Evolutionary conservation across 2,888 invertebrate species (phyloP).

Genomic region (Drosophila cyrtoloma): DNA sequence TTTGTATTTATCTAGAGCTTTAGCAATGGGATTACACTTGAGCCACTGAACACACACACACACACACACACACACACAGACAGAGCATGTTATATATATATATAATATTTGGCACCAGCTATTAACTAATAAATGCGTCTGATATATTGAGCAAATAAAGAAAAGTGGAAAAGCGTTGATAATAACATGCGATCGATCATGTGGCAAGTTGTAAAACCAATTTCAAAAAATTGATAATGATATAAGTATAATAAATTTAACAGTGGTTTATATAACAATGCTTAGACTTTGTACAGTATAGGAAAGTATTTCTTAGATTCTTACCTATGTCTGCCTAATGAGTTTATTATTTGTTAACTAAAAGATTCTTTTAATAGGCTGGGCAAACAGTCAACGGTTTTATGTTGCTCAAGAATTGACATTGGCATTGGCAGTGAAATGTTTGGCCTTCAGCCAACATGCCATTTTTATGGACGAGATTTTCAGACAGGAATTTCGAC

Average conservation of each 20-base stretch:
- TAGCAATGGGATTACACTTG: conserved; percentile 65
- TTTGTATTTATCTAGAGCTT: conserved; percentile 37
- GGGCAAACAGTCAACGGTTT: not conserved
- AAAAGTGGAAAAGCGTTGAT: conserved; percentile 16
- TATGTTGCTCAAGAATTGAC: not conserved
- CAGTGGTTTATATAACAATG: not conserved
- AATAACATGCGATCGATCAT: not conserved
- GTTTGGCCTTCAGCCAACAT: not conserved
- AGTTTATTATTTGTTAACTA: not conserved
- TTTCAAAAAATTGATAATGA: not conserved
- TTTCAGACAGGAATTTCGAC: not conserved
- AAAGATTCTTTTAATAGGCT: not conserved
- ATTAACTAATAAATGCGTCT: conserved; percentile 41
- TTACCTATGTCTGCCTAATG: not conserved
- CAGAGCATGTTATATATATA: not conserved
- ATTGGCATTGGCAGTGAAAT: not conserved
- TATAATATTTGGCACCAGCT: conserved; percentile 31
- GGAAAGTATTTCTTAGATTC: not conserved
- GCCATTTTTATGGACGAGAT: not conserved
- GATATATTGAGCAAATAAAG: conserved; percentile 48
- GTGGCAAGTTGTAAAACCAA: not conserved
- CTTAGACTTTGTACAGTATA: not conserved
- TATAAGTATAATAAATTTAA: not conserved
- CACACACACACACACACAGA: conserved; percentile 23
- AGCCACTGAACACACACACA: conserved; percentile 57